Base-by-base conservation (phyloP, 2,888 invertebrate species). In the Nomada ferruginata region DNA sequence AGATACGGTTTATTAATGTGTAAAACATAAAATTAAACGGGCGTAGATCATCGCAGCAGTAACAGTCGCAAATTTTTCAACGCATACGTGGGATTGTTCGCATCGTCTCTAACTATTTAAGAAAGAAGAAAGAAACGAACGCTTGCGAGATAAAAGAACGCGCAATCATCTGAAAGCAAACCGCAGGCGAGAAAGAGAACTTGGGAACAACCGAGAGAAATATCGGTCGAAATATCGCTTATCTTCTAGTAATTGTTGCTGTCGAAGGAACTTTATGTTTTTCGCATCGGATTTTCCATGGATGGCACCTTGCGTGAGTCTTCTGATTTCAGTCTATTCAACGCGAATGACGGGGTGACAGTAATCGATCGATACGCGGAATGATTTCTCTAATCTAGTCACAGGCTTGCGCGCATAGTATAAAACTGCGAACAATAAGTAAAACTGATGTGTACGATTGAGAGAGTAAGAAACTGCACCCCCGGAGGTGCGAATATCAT, bases 271-370 rank as follows among this genome's bases (percentile, higher is more conserved):
- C 80, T 81, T 64, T 79, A 68, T 57, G 57, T 73, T 50, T 65
- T 76, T 15, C 53, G 79, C 80, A 72, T 72, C 72, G 66, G 68
- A 50, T 68, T 63, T 68, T 63, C 78, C 72, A 50, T 74, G 69
- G 80, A 81, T 81, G 81, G 81, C 81, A 81, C 81, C 60, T 64
- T 63, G 36, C 57, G 72, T 74, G 69, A 74, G 74, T 81, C 74
- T 79, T 60, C 59, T 60, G 68, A 42, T n/a, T 55, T 81, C 75
- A 81, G 74, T 80, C 81, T 81, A 69, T 80, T 72, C 13, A 26
- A 79, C 73, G 57, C 68, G 69, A 29, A 60, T 74, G 60, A 20
- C 15, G 9, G 26, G 42, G 11, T 42, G 63, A 76, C 20, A 61
- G 29, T 66, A 70, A 70, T 15, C 65, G 26, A 53, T 70, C 57